Base-by-base conservation (phyloP, 2,797 vertebrate species). In the Parambassis ranga region DNA sequence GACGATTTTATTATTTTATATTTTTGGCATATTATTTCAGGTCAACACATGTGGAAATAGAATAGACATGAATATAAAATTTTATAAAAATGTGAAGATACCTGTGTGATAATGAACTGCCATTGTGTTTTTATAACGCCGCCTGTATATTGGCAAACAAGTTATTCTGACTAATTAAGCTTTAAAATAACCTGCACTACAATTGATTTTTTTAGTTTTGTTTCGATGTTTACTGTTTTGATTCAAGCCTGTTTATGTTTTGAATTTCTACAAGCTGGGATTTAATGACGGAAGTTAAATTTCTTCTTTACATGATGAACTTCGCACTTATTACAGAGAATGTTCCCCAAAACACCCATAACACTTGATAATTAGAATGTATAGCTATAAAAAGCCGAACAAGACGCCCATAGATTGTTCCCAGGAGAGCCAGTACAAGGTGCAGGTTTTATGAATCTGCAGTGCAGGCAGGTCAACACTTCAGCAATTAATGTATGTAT, bases 341-440 rank as follows among this genome's bases (percentile, higher is more conserved):
- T 75, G 66, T 65, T 67, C 74, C 73, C 75, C 81, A 53, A 44
- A 76, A 81, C 60, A 35, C 75, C 72, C 72, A 48, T 77, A 86
- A 79, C 16, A 24, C 53, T 65, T 55, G 44, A 68, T 87, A 84
- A 87, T 86, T 81, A 82, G 79, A 74, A 51, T 51, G 75, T 47
- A n/a, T n/a, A 44, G 56, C 43, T 24, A 49, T 47, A 55, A 74
- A 72, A 52, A 50, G 23, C 62, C 57, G 59, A 63, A 70, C 31
- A 68, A 33, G 41, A 83, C 61, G 60, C 70, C 44, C 23, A 18
- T 57, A 65, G 53, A 47, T 36, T 37, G 13, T 47, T 78, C 86
- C 70, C 82, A 1, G 42, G 79, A 76, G 83, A 70, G 55, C 56
- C 31, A n/a, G 35, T 79, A 43, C 62, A 62, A 79, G 82, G 61